These are phyloP conservation scores for Argopecten irradians DNA, from an alignment of 1,140 invertebrate species.

Conservation along the genomic window DNA sequence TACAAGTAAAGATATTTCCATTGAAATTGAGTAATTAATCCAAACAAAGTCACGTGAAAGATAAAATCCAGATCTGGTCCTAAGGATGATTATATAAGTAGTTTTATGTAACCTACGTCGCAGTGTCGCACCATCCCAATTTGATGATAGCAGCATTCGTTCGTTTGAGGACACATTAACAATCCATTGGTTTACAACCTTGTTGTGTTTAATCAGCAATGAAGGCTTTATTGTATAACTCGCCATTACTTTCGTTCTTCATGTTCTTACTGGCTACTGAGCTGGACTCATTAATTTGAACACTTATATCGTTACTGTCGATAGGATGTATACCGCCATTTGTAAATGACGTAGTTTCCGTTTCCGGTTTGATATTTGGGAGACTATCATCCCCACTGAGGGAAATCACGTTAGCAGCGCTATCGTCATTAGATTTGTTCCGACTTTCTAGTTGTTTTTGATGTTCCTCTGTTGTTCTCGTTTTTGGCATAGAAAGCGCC, in stretches of 20 bases:
- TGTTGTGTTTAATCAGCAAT: background rate
- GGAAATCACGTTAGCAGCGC: background rate
- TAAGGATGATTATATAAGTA: too few species aligned
- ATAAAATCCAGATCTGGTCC: too few species aligned
- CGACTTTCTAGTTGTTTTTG: background rate
- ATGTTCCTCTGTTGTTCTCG: conserved; percentile 40
- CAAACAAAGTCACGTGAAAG: too few species aligned
- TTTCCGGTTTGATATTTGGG: background rate
- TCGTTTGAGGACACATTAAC: too few species aligned
- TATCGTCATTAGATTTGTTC: background rate
- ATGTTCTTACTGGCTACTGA: background rate
- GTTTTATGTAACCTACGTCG: too few species aligned
- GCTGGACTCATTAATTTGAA: background rate
- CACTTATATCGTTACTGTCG: background rate
- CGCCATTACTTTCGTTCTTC: background rate
- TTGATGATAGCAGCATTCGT: too few species aligned
- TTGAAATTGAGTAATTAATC: too few species aligned
- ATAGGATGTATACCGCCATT: background rate
- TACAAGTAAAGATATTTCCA: too few species aligned
- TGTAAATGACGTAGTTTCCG: background rate
- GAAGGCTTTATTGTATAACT: background rate
- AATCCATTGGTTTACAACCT: too few species aligned
- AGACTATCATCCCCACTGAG: background rate
- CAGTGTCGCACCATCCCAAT: too few species aligned
- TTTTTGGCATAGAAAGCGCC: conserved; percentile 63